Evolutionary conservation across 2,797 vertebrate species (phyloP).

Genomic region (Helarctos malayanus): DNA sequence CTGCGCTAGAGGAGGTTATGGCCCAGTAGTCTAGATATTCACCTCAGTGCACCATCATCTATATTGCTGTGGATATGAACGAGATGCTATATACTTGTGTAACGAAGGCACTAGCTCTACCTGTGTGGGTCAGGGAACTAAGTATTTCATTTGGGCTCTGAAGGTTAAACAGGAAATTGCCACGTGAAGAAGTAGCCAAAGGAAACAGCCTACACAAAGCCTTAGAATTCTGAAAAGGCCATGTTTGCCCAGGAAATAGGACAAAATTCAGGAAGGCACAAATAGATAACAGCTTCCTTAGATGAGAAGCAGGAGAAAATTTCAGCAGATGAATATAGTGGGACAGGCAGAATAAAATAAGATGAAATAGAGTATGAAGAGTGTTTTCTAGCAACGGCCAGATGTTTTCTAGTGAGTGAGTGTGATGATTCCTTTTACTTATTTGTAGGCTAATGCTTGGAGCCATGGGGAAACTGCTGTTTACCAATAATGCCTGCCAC

Average conservation of each 20-base stretch:
- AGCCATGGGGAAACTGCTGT: background rate
- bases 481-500: background rate
- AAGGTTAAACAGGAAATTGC: background rate
- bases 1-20: background rate
- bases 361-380: conserved; percentile 22
- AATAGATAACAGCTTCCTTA: background rate
- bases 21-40: background rate
- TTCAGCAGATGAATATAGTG: background rate
- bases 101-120: background rate
- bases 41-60: background rate
- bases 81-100: rapidly evolving
- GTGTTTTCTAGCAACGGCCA: background rate
- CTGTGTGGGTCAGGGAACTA: background rate
- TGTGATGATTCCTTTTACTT: background rate
- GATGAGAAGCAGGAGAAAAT: background rate
- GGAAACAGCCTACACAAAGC: background rate
- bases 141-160: background rate
- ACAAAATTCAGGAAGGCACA: background rate
- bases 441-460: background rate
- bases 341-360: conserved; percentile 3
- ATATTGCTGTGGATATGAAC: background rate
- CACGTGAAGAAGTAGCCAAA: background rate
- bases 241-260: background rate
- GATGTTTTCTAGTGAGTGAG: background rate
- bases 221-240: background rate